Conservation (phyloP, 2,888 invertebrate genomes). For the Drosophila niveifrons region DNA sequence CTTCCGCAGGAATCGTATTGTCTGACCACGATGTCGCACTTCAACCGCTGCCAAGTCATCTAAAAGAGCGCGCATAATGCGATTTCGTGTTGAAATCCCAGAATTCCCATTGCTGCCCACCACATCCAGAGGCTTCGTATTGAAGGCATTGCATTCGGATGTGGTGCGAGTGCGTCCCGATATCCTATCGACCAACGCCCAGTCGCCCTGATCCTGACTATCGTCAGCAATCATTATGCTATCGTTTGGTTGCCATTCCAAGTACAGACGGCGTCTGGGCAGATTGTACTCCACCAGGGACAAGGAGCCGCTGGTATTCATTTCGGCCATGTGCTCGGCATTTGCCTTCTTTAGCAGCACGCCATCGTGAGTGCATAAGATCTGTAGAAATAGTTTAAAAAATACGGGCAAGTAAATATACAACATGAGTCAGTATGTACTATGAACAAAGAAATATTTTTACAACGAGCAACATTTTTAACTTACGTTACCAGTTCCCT, state of each 20-base stretch:
- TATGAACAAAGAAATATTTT: constrained; percentile 38
- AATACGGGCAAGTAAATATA: neutral
- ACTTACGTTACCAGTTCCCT: constrained; percentile 75
- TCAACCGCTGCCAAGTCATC: constrained; percentile 89
- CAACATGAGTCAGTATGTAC: constrained; percentile 56
- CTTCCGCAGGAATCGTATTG: constrained; percentile 89
- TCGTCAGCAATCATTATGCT: constrained; percentile 90
- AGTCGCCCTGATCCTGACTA: constrained; percentile 91
- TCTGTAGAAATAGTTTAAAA: constrained; percentile 84
- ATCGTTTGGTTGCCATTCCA: constrained; percentile 94
- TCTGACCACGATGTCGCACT: constrained; percentile 87
- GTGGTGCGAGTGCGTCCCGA: constrained; percentile 83
- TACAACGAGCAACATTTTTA: constrained; percentile 4
- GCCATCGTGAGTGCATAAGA: constrained; percentile 92
- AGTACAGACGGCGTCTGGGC: constrained; percentile 86
- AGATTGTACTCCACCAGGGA: constrained; percentile 83
- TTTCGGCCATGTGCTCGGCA: constrained; percentile 88
- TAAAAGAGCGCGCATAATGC: constrained; percentile 87
- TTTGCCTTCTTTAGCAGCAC: constrained; percentile 90
- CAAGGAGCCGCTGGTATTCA: constrained; percentile 87
- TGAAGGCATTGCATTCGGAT: constrained; percentile 84
- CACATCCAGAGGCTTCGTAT: constrained; percentile 79
- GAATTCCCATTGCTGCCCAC: constrained; percentile 39
- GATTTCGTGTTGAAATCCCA: constrained; percentile 79
- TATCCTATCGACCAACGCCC: constrained; percentile 93